Percentiles rank a stretch among this genome's conserved stretches.
These are phyloP conservation scores for Cliona cf. orientalis DNA, from an alignment of 37 sponge, comb jelly and placozoan genomes.

Conservation along the genomic window DNA sequence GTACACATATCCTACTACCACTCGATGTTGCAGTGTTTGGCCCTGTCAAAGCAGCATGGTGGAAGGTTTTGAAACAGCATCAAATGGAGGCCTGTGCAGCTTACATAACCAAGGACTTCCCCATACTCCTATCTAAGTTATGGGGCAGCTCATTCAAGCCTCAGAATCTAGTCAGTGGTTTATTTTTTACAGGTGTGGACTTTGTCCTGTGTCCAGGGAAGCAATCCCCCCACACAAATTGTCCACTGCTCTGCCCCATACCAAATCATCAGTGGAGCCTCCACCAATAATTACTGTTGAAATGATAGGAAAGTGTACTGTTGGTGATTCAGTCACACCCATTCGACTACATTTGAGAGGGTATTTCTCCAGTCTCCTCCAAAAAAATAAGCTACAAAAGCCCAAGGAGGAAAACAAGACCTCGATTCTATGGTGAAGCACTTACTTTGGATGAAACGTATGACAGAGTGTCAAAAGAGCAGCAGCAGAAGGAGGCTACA, in stretches of 20 bases:
- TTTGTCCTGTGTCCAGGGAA: constrained; percentile 30
- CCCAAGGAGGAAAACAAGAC: constrained; percentile 22
- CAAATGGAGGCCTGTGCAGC: constrained; percentile 38
- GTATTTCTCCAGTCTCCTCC: constrained; percentile 28
- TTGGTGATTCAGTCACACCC: constrained; percentile 7
- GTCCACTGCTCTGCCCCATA: constrained; percentile 27
- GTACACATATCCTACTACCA: constrained; percentile 53
- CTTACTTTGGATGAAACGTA: constrained; percentile 52
- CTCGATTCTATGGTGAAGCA: constrained; percentile 58
- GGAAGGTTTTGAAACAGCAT: constrained; percentile 38
- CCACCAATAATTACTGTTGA: not conserved
- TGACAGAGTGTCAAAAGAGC: not conserved
- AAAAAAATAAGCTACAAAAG: constrained; percentile 16
- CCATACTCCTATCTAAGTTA: constrained; percentile 21
- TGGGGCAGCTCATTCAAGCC: constrained; percentile 21
- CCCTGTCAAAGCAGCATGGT: constrained; percentile 53
- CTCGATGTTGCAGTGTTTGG: constrained; percentile 63
- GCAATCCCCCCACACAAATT: constrained; percentile 33
- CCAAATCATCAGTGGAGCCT: not conserved
- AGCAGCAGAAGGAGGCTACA: not conserved
- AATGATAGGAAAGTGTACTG: not conserved
- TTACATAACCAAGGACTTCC: constrained; percentile 51
- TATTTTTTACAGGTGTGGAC: constrained; percentile 43
- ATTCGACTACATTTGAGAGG: constrained; percentile 32
- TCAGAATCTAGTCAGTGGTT: constrained; percentile 12